These are phyloP conservation scores for Parnassius glacialis DNA, from an alignment of 2,888 invertebrate genomes.

Conservation along the genomic window DNA sequence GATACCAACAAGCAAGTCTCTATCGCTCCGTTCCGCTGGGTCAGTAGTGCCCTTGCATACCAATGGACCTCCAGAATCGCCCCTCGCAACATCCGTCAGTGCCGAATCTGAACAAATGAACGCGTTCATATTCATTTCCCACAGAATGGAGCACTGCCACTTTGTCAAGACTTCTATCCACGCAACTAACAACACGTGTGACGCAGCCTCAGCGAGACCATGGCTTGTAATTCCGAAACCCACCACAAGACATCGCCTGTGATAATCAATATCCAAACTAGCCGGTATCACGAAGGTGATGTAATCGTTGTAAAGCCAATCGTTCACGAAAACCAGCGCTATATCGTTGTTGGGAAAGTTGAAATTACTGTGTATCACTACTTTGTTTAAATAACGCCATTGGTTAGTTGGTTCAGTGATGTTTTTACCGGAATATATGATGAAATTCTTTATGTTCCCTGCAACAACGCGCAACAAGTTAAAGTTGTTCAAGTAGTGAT, in stretches of 20 bases:
- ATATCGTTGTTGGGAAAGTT: slow-evolving; percentile 50
- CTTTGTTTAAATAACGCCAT: slow-evolving; percentile 37
- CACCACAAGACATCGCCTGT: slow-evolving; percentile 41
- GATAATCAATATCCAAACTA: slow-evolving; percentile 39
- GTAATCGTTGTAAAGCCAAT: slow-evolving; percentile 35
- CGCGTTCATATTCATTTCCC: slow-evolving; percentile 56
- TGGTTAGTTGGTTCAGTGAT: slow-evolving; percentile 38
- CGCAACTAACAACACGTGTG: slow-evolving; percentile 46
- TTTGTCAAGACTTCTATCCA: slow-evolving; percentile 41
- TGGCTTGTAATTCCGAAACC: slow-evolving; percentile 49
- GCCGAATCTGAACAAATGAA: slow-evolving; percentile 49
- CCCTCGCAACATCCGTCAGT: slow-evolving; percentile 45
- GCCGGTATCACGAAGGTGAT: slow-evolving; percentile 34
- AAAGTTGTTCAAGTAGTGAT: slow-evolving; percentile 40
- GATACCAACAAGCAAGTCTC: slow-evolving; percentile 51
- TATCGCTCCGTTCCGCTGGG: slow-evolving; percentile 34
- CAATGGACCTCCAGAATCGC: slow-evolving; percentile 65
- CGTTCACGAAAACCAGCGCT: slow-evolving; percentile 42
- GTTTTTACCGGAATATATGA: slow-evolving; percentile 40
- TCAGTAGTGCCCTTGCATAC: slow-evolving; percentile 46
- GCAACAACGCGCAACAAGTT: slow-evolving; percentile 46
- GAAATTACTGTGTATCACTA: slow-evolving; percentile 37
- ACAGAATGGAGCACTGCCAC: slow-evolving; percentile 44
- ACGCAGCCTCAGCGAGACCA: slow-evolving; percentile 10
- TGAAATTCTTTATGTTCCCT: slow-evolving; percentile 42